A percentile compares a stretch with the other conserved stretches of the same genome.
Conservation (phyloP, 1,140 invertebrate species). For the Calephelis nemesis region DNA sequence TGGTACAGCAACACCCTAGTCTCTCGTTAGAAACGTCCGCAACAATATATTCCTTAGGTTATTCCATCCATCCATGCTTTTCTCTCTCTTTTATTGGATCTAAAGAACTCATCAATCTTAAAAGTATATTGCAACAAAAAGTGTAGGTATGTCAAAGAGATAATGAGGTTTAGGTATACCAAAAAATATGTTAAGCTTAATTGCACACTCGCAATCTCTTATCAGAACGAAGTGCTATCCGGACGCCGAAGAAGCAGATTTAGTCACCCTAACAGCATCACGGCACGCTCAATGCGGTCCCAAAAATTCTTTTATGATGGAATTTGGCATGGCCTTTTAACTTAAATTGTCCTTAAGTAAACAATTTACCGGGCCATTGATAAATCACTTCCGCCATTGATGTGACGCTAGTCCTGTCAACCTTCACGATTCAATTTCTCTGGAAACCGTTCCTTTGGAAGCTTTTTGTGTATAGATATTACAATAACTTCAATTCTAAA, state of each 20-base stretch:
- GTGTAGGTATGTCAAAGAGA: too few relatives aligned
- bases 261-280: conserved; percentile 36
- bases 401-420: conserved; percentile 36
- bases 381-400: conserved; percentile 55
- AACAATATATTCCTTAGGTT: too few relatives aligned
- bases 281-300: conserved; percentile 42
- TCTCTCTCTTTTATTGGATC: too few relatives aligned
- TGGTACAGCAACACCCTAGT: too few relatives aligned
- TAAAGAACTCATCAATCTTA: too few relatives aligned
- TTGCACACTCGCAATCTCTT: too few relatives aligned
- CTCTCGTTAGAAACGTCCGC: too few relatives aligned
- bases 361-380: conserved; percentile 72
- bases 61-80: too few relatives aligned
- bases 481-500: conserved; percentile 1
- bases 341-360: conserved; percentile 69
- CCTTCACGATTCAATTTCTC: conserved; percentile 64
- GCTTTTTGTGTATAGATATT: not conserved
- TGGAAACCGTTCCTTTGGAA: conserved; percentile 25
- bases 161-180: too few relatives aligned
- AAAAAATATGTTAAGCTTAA: too few relatives aligned
- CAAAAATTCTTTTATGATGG: conserved; percentile 49
- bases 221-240: not conserved
- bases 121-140: too few relatives aligned
- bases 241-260: not conserved
- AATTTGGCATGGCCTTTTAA: conserved; percentile 71